Base-by-base conservation (phyloP, 2,888 invertebrate species). In the Lasioglossum figueresi region DNA sequence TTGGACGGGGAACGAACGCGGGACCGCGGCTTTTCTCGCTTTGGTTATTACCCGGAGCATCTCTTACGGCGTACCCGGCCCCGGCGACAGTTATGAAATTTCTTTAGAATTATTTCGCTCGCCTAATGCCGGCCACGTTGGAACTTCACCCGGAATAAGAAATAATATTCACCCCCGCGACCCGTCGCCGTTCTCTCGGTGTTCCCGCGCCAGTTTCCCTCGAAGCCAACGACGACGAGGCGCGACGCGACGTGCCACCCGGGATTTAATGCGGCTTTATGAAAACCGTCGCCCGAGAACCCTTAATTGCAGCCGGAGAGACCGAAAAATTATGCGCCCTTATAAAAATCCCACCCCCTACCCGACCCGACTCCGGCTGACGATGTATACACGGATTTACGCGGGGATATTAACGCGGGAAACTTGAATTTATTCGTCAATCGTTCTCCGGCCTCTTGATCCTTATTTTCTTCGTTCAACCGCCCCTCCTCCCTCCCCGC, bases 11-110 rank as follows among this genome's bases (percentile, higher is more conserved):
- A 90, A 86, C 63, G 63, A 63, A 63, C 63, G 31, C 63, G 16
- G 63, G 16, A 6, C 6, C 63, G 31, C 87, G 86, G 80, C 85
- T 88, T 88, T 81, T 90, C 89, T 88, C 88, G 78, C 78, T 90
- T 91, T 87, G 88, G 89, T 92, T 92, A 92, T 92, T 92, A 92
- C 90, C 85, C 34, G 77, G 77, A 84, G 88, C 82, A 88, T 90
- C 87, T 88, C 85, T 92, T 91, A 91, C 85, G 87, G 86, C 88
- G 87, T 77, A n/a, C 63, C 79, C 80, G 84, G 84, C 80, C 80
- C 16, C 12, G 83, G 78, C 91, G 94, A 94, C 94, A 94, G 94
- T 95, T 94, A 94, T 95, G 94, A 95, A 94, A 94, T 93, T 94
- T 93, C 93, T 93, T 93, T 90, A 93, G 91, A 94, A 94, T 94